phyloP scores from a whole-genome alignment of 92 coral and sea anemone genomes.

The Actinostola sp. region DNA sequence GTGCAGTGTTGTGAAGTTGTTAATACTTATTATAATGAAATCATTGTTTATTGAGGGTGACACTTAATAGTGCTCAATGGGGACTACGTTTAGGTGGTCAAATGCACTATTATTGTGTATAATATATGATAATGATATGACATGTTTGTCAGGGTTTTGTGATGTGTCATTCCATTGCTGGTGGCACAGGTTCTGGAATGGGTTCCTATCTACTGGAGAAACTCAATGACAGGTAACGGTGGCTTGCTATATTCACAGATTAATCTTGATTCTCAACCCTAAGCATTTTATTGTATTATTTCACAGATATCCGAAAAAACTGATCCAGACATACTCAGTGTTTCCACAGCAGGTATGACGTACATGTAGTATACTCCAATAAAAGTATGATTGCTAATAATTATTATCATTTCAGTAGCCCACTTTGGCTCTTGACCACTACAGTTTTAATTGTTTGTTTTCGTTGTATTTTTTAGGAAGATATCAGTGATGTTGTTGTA shows the following conservation, averaged over 20 bases:
- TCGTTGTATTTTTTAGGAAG: slow-evolving; percentile 69
- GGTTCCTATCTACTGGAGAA: slow-evolving; percentile 96
- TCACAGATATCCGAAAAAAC: slow-evolving; percentile 86
- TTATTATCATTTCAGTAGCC: neutral
- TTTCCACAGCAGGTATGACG: slow-evolving; percentile 91
- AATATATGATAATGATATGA: neutral
- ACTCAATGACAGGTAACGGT: slow-evolving; percentile 88
- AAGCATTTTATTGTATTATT: neutral
- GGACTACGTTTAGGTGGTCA: too few relatives aligned
- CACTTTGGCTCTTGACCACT: neutral
- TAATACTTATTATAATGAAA: too few relatives aligned
- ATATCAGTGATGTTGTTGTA: slow-evolving; percentile 98
- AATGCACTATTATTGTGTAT: neutral
- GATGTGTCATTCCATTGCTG: slow-evolving; percentile 97
- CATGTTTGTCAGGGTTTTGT: slow-evolving; percentile 83
- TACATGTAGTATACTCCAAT: neutral
- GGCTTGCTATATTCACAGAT: neutral
- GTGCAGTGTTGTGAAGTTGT: too few relatives aligned
- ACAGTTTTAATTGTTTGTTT: neutral
- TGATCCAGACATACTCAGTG: slow-evolving; percentile 96
- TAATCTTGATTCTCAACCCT: neutral
- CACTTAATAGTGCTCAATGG: too few relatives aligned
- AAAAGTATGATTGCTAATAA: neutral
- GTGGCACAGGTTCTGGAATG: slow-evolving; percentile 99
- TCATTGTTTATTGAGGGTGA: too few relatives aligned